Evolutionary conservation across 1,140 invertebrate species (phyloP).

Genomic region (honey bee (Apis mellifera)): DNA sequence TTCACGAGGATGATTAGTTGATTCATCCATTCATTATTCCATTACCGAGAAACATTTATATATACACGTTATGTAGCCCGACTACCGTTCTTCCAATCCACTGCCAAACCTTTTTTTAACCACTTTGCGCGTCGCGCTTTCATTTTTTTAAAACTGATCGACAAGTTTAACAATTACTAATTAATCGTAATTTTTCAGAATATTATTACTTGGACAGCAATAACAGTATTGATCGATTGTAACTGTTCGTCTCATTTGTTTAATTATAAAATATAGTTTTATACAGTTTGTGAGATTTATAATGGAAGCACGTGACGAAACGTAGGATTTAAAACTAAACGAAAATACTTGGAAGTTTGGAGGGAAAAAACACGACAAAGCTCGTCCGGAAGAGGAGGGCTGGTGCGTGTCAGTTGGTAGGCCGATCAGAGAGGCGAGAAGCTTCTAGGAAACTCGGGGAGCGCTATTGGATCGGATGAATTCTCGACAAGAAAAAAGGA

Average conservation of each 20-base stretch:
- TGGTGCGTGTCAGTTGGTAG: conserved; percentile 72
- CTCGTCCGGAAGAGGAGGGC: conserved; percentile 53
- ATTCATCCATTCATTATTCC: conserved; percentile 19
- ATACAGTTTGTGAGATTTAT: neutral
- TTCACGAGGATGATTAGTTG: conserved; percentile 37
- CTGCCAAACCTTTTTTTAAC: too few relatives aligned
- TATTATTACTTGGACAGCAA: too few relatives aligned
- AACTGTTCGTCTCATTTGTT: too few relatives aligned
- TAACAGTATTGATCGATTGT: too few relatives aligned
- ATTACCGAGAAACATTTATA: conserved; percentile 15
- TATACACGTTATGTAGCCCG: conserved; percentile 6
- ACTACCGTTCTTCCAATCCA: too few relatives aligned
- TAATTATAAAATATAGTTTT: too few relatives aligned
- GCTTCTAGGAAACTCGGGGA: conserved; percentile 70
- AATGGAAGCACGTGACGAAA: neutral
- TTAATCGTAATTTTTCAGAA: too few relatives aligned
- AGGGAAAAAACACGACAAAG: conserved; percentile 6
- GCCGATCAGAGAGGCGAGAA: conserved; percentile 67
- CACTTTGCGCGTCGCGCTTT: too few relatives aligned
- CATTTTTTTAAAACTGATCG: too few relatives aligned
- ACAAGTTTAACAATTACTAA: too few relatives aligned
- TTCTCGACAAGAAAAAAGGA: conserved; percentile 51
- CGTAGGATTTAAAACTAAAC: neutral
- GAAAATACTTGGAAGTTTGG: conserved; percentile 32
- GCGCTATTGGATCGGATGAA: conserved; percentile 64